Base-by-base conservation (phyloP, 2,888 invertebrate genomes). In the Nomada ruficornis region DNA sequence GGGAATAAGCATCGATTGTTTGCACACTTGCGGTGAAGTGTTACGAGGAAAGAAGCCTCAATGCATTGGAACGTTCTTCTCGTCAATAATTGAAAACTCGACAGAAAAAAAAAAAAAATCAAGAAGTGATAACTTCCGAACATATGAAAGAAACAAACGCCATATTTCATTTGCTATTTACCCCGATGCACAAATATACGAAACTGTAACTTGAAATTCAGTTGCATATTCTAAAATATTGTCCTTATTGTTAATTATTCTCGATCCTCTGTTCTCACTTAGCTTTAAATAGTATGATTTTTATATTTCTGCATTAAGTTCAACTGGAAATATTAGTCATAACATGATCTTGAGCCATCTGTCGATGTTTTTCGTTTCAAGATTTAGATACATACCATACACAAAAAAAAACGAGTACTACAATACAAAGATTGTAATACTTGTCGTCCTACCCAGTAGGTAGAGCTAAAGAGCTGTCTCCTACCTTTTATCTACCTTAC, bases 141-240 rank as follows among this genome's bases (percentile, higher is more conserved):
- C 90, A 88, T 89, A 90, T 88, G 90, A 91, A 88, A 89, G 91
- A 92, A 92, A 93, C 91, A 92, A 92, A 93, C 93, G 93, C 93
- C 93, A 93, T 93, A 91, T 93, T 92, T 89, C 90, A 89, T 90
- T 91, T 86, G 85, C 87, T 88, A 88, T 88, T 86, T 86, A 83
- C 78, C 85, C 77, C 86, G 91, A 88, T 89, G 90, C 90, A 91
- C 89, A 82, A 84, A 86, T 86, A 82, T 88, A 86, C 80, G 69
- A 74, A 86, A 78, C 75, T 71, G 70, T 81, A 77, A 80, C 77
- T 86, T 83, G 55, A 72, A 84, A 79, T 84, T 82, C 72, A 36
- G 59, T 80, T 82, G 85, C 72, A 71, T 80, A 68, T 78, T 68
- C 69, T 42, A 64, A 72, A 76, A 75, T 65, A 83, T 88, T 50